A percentile compares a stretch with the other conserved stretches of the same genome.
Conservation (phyloP, 64 coral and sea anemone genomes). For the Cladopsammia gracilis region DNA sequence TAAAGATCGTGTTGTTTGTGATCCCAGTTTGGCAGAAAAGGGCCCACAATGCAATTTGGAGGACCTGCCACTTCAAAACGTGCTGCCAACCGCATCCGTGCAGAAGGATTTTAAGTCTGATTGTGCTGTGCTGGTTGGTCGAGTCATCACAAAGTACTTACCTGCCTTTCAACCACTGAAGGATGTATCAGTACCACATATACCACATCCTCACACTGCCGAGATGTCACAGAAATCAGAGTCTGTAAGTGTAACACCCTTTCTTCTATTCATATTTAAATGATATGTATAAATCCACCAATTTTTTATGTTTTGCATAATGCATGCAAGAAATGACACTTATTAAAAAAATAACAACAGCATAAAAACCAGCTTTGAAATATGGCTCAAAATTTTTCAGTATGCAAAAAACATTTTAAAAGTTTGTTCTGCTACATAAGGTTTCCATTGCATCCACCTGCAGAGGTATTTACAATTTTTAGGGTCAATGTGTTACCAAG, state of each 20-base stretch:
- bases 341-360: background rate
- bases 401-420: no score
- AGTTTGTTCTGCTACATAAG: no score
- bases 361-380: background rate
- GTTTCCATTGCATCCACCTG: no score
- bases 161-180: constrained; percentile 16
- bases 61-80: constrained; percentile 42
- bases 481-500: background rate
- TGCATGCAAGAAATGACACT: no score
- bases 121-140: constrained; percentile 37
- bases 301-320: no score
- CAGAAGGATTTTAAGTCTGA: constrained; percentile 57
- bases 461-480: no score
- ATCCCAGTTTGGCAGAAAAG: background rate
- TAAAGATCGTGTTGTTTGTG: constrained; percentile 44
- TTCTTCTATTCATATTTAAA: background rate
- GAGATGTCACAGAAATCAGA: constrained; percentile 48
- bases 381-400: background rate
- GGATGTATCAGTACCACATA: constrained; percentile 1
- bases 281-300: constrained; percentile 13
- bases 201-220: background rate
- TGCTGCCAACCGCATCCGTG: constrained; percentile 46
- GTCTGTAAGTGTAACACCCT: constrained; percentile 9
- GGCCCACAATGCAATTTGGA: constrained; percentile 10
- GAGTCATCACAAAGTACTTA: constrained; percentile 35